phyloP scores from a whole-genome alignment of 2,888 invertebrate species.

The Pheosia tremula region DNA sequence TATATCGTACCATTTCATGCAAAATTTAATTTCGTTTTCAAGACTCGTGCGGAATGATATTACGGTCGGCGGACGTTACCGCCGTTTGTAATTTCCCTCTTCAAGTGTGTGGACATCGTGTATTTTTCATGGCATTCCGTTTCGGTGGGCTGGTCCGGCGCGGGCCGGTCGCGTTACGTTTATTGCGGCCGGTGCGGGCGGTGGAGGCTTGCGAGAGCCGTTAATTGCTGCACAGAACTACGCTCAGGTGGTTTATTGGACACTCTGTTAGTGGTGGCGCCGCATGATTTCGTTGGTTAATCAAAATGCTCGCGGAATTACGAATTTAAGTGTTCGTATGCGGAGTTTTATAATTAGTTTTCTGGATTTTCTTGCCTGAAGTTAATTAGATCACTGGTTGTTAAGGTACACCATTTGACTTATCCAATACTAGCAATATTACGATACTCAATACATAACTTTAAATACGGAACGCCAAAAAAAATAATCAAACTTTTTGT shows the following conservation, averaged over 20 bases:
- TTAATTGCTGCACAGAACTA: slow-evolving; percentile 79
- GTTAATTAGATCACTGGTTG: not conserved
- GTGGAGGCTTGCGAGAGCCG: slow-evolving; percentile 66
- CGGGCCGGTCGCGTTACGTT: slow-evolving; percentile 68
- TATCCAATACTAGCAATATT: too few relatives aligned
- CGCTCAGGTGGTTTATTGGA: slow-evolving; percentile 69
- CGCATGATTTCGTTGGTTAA: slow-evolving; percentile 48
- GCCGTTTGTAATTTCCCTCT: slow-evolving; percentile 79
- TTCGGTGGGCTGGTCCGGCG: slow-evolving; percentile 66
- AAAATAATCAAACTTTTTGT: not conserved
- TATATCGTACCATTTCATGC: slow-evolving; percentile 83
- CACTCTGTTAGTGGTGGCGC: slow-evolving; percentile 57
- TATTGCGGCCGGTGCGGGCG: slow-evolving; percentile 53
- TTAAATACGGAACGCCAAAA: too few relatives aligned
- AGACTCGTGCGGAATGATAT: slow-evolving; percentile 84
- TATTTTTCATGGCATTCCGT: slow-evolving; percentile 84
- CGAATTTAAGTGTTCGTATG: slow-evolving; percentile 4
- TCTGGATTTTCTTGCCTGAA: not conserved
- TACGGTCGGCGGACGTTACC: slow-evolving; percentile 71
- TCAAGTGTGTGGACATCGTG: slow-evolving; percentile 83
- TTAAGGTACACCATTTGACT: too few relatives aligned
- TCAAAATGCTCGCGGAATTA: slow-evolving; percentile 22
- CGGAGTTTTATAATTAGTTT: not conserved
- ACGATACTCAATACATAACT: too few relatives aligned
- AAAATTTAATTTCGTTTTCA: slow-evolving; percentile 84